Base-by-base conservation (phyloP, 2,888 invertebrate species). In the Amaurobius ferox region DNA sequence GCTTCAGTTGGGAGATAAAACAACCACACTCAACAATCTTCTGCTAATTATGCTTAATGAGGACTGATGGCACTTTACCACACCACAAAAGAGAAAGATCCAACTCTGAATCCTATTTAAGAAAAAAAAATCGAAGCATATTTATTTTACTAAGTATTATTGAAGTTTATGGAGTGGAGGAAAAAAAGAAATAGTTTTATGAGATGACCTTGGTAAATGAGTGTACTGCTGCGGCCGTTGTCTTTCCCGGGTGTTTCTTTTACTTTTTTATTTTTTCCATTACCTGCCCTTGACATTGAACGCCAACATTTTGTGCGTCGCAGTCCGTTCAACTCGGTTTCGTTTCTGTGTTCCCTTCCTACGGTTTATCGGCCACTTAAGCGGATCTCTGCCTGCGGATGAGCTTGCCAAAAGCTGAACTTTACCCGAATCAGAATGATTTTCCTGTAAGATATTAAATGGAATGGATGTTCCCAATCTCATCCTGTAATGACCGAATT, bases 261-360 rank as follows among this genome's bases (percentile, higher is more conserved):
- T 61, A 13, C 9, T 26, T 28, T 64, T 29, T 29, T 79, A 26
- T 71, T 66, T 72, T 29, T 79, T 72, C 64, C 66, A 48, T 67
- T 64, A 62, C 68, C 70, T 79, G 66, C 70, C 81, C 81, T 81
- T 81, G 81, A 76, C 81, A 81, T 81, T 81, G 81, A 81, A 80
- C 80, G 66, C 32, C 40, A 39, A 62, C 71, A 72, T 79, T 79
- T 64, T 32, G 35, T 77, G 44, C 68, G 64, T 48, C 30, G 19
- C 62, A 48, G 81, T 76, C 66, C 81, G 40, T 81, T 81, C 81
- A 81, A 81, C 81, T 76, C 74, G 55, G 44, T 67, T 67, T 35
- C 67, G 23, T 67, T 67, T 28, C 39, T 35, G 11, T 44, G 66
- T 19, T 77, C 40, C 11, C 74, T 76, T 81, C 74, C 81, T 74